A percentile compares a stretch with the other conserved stretches of the same genome.
Conservation (phyloP, 30 jellyfish, hydroid and myxozoan species). For the Pelagia noctiluca region DNA sequence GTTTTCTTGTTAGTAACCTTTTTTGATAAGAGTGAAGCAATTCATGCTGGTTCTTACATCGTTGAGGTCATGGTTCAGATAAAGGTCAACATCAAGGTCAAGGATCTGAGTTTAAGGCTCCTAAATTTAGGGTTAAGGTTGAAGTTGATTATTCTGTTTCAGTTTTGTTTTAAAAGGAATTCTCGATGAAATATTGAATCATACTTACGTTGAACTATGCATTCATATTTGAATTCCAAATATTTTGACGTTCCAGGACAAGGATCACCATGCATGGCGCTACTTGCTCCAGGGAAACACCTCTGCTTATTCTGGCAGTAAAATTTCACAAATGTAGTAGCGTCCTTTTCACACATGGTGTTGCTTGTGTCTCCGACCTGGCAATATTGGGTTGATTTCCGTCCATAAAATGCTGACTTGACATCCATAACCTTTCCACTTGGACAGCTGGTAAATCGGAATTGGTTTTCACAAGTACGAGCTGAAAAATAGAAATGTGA, state of each 20-base stretch:
- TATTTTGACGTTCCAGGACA: slow-evolving; percentile 59
- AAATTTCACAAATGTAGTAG: neutral
- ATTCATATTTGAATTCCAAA: slow-evolving; percentile 31
- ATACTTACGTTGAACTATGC: slow-evolving; percentile 8
- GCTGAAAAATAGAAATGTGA: neutral
- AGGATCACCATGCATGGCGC: slow-evolving; percentile 41
- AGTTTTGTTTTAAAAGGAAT: too few relatives aligned
- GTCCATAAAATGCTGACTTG: slow-evolving; percentile 51
- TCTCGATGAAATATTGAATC: too few relatives aligned
- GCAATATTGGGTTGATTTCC: slow-evolving; percentile 25
- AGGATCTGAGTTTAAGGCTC: too few relatives aligned
- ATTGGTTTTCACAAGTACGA: slow-evolving; percentile 5
- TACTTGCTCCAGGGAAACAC: slow-evolving; percentile 23
- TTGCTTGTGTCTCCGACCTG: slow-evolving; percentile 45
- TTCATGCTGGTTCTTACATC: too few relatives aligned
- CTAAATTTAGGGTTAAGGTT: too few relatives aligned
- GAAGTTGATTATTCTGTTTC: too few relatives aligned
- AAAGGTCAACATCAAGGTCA: too few relatives aligned
- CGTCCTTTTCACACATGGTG: slow-evolving; percentile 26
- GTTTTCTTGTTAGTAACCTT: too few relatives aligned
- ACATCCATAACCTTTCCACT: slow-evolving; percentile 23
- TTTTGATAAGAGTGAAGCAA: too few relatives aligned
- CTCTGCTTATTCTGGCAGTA: slow-evolving; percentile 13
- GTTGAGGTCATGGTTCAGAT: too few relatives aligned
- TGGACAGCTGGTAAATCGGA: slow-evolving; percentile 21